Evolutionary conservation across 2,113 vertebrate genomes (phyloP), one percentile per base, ranked within the genome.

Genomic region (Ellobius talpinus): DNA sequence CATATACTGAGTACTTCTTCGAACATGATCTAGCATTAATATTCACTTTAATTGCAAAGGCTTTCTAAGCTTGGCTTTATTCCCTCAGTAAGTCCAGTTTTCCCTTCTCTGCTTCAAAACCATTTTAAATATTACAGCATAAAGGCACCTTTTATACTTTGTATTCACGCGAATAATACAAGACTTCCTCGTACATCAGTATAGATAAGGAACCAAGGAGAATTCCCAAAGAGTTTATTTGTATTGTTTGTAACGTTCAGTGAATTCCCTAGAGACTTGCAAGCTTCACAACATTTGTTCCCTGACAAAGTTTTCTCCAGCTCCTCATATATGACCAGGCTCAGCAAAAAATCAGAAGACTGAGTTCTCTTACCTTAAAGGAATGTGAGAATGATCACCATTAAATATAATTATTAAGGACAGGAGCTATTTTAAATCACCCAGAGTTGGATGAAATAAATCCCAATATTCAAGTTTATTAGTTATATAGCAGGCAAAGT

Each of bases 251-350:
- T 95, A 72, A 93, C 42, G 47, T 96, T 84, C 36, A 77, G 16
- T 89, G 95, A 88, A 23, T 12, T 87, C 73, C 89, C 74, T 79
- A 58, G 47, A 87, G 68, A 96, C 89, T 19, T 13, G 3, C 5
- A 31, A 96, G 29, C 23, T 91, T 97, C 93, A 86, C 81, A 91
- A 58, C 94, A 26, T 95, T 96, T 97, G 16, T 92, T 33, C 42
- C 87, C 88, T 26, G 87, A 58, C 73, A 95, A 47, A 63, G 2
- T 97, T 98, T 90, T 89, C 87, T 82, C 70, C 73, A 74, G 63
- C 23, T 55, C 14, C 33, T 65, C 29, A 13, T 78, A 50, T 36
- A 26, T 26, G 76, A 6, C 76, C 42, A 58, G 23, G 61, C 78
- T 90, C 91, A 95, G 5, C 24, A 86, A n/a, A 61, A 89, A 73